Conservation (phyloP, 1,140 invertebrate genomes). For the Drosophila equinoxialis region DNA sequence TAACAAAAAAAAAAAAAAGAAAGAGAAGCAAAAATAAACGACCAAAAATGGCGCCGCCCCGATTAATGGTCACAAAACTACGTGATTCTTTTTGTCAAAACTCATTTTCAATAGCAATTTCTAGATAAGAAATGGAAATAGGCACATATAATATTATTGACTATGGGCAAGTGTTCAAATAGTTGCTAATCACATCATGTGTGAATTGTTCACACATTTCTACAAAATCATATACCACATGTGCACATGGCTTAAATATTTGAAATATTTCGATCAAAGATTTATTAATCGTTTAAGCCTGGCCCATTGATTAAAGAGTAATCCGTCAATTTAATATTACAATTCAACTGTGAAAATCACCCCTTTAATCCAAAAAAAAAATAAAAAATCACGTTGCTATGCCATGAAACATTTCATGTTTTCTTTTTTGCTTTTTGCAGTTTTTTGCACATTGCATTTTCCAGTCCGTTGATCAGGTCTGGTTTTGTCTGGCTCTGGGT, state of each 20-base stretch:
- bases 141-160: constrained; percentile 36
- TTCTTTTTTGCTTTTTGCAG: constrained; percentile 13
- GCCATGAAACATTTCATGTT: constrained; percentile 40
- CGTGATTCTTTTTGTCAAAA: constrained; percentile 15
- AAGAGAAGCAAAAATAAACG: constrained; percentile 2
- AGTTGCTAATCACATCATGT: constrained; percentile 5
- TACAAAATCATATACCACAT: neutral
- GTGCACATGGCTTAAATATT: neutral
- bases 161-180: constrained; percentile 61
- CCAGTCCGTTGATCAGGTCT: constrained; percentile 72
- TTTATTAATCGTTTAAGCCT: no score
- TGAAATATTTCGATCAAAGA: neutral
- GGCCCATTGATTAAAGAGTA: no score
- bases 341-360: neutral
- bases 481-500: constrained; percentile 26
- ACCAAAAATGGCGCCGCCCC: constrained; percentile 31
- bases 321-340: neutral
- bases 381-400: constrained; percentile 58
- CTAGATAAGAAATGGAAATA: neutral
- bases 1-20: neutral
- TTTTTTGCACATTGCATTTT: constrained; percentile 65
- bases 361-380: constrained; percentile 9
- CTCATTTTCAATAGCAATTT: constrained; percentile 10
- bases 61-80: constrained; percentile 29
- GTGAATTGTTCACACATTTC: no score